Percentiles rank a stretch among this genome's conserved stretches.
Evolutionary conservation across 2,113 vertebrate genomes (phyloP).

Genomic region (Tachysurus vachellii): DNA sequence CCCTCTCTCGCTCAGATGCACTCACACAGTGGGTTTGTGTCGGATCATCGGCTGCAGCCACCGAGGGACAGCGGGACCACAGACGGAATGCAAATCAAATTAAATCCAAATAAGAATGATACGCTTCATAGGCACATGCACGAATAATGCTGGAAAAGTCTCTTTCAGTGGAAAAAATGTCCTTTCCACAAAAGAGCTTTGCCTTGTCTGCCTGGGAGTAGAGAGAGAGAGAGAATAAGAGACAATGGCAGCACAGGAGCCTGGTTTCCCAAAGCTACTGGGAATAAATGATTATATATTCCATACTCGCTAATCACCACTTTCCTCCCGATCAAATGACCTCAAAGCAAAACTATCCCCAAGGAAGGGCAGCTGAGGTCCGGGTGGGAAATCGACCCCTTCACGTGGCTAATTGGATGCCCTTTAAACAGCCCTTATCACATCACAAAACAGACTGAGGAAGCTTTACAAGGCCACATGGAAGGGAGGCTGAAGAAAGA

Average conservation of each 20-base stretch:
- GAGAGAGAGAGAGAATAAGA: constrained; percentile 16
- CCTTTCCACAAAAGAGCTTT: not conserved
- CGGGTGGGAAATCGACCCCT: constrained; percentile 32
- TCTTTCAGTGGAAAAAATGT: constrained; percentile 24
- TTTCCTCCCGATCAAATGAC: constrained; percentile 41
- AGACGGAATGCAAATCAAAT: constrained; percentile 64
- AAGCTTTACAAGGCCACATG: not conserved
- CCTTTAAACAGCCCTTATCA: constrained; percentile 45
- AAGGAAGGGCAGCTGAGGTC: constrained; percentile 42
- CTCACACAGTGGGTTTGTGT: not conserved
- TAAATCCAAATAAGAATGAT: constrained; percentile 57
- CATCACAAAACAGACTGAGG: constrained; percentile 11
- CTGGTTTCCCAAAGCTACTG: constrained; percentile 9
- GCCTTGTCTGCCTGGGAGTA: not conserved
- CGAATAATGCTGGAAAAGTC: constrained; percentile 56
- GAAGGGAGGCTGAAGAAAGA: not conserved
- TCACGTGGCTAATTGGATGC: constrained; percentile 54
- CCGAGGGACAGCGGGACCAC: constrained; percentile 50
- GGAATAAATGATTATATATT: constrained; percentile 19
- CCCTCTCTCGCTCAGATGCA: constrained; percentile 25
- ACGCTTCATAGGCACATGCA: constrained; percentile 48
- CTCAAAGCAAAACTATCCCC: constrained; percentile 42
- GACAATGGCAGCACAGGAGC: not conserved
- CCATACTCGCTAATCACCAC: constrained; percentile 34
- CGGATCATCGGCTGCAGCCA: constrained; percentile 20